Base-by-base conservation (phyloP, 1,140 invertebrate species). In the Bombus cullumanus region DNA sequence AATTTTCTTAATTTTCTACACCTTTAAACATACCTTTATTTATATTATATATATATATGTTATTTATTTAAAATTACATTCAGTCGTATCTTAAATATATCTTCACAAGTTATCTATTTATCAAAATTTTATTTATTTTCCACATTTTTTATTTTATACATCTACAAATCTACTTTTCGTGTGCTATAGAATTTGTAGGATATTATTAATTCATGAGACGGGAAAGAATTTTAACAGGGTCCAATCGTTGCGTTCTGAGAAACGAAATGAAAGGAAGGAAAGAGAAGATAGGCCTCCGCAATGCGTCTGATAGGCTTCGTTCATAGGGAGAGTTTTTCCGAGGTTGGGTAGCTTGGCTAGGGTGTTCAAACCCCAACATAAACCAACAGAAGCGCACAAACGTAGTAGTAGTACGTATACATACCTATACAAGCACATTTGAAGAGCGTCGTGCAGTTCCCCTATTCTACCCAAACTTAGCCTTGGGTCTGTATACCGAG, bases 291-390 rank as follows among this genome's bases (percentile, higher is more conserved):
- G 64, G 72, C 39, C 62, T 86, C 28, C 41, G 22, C 37, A 8
- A 25, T 71, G 82, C 43, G 75, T 41, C 31, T 57, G 75, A 57
- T 88, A 66, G 76, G 72, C 41, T 88, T 80, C 73, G 66, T 34
- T 75, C 47, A 78, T 86, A 79, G 77, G 69, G 66, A 83, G 85
- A 80, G 64, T 34, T 82, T 81, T 88, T 83, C 39, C 62, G 77
- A 76, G 73, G 76, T 59, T 72, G 84, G 64, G 28, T n/a, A 28
- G 34, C 59, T 77, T 62, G 74, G 34, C 28, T 71, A 81, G 87
- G 77, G 77, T 89, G 81, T 81, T 79, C 79, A 68, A 75, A 86
- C 83, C 87, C 85, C 77, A 83, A 64, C 53, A 64, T 83, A 80
- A 86, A 88, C 37, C 73, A 34, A 64, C 86, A 66, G 68, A 22